These are phyloP conservation scores for Chaetogeoica ovagalla DNA, from an alignment of 2,888 invertebrate species.

Conservation along the genomic window DNA sequence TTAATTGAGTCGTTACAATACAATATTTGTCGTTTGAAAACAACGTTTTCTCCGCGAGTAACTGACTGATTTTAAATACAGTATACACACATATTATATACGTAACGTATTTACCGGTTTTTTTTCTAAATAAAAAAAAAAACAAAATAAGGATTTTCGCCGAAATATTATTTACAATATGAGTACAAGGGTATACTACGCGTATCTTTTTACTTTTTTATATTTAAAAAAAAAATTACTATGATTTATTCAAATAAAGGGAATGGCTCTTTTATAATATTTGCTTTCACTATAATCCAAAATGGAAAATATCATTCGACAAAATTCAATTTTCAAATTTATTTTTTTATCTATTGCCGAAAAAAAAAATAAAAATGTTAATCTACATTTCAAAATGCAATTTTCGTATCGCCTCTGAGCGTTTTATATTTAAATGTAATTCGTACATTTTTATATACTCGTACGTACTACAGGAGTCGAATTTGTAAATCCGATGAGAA, in stretches of 20 bases:
- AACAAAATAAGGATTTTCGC: too few relatives aligned
- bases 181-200: too few relatives aligned
- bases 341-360: constrained; percentile 3
- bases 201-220: not conserved
- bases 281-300: not conserved
- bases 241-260: not conserved
- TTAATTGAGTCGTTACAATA: too few relatives aligned
- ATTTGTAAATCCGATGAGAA: too few relatives aligned
- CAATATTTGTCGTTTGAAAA: too few relatives aligned
- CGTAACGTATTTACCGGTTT: too few relatives aligned
- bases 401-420: not conserved
- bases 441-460: not conserved
- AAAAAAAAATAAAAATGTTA: not conserved
- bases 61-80: too few relatives aligned
- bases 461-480: not conserved
- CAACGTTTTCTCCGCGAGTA: too few relatives aligned
- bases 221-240: not conserved
- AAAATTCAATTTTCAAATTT: not conserved
- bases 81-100: too few relatives aligned
- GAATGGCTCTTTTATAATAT: not conserved
- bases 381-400: not conserved
- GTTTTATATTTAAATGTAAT: not conserved
- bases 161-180: too few relatives aligned
- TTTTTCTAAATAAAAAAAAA: too few relatives aligned
- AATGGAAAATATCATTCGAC: not conserved